Evolutionary conservation across 92 coral and sea anemone species (phyloP).

Genomic region (Phenganax marumi): DNA sequence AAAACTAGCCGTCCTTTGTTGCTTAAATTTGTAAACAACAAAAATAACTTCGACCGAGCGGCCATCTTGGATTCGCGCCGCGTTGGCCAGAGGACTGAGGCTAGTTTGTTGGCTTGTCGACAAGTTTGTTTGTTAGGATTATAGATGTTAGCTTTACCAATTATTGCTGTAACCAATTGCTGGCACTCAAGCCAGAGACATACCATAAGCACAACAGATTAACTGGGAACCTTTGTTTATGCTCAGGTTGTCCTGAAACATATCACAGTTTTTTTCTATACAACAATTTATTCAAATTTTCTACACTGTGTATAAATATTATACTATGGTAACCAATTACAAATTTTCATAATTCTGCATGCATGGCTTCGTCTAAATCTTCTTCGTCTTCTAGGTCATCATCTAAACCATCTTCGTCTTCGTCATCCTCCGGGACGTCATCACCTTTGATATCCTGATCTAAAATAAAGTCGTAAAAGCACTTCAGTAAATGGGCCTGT

Average conservation of each 20-base stretch:
- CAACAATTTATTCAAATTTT: constrained; percentile 19
- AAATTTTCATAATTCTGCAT: constrained; percentile 24
- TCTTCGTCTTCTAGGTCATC: constrained; percentile 45
- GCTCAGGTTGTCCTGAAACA: no score
- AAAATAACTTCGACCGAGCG: not conserved
- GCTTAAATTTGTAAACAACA: not conserved
- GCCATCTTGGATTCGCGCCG: not conserved
- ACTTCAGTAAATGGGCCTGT: not conserved
- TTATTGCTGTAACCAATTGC: no score
- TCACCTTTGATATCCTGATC: constrained; percentile 54
- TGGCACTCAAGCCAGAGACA: no score
- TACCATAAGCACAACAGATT: no score
- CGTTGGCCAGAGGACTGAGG: no score
- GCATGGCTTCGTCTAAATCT: constrained; percentile 47
- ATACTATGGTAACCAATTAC: not conserved
- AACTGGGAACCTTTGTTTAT: no score
- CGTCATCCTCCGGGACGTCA: constrained; percentile 34
- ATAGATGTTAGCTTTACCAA: no score
- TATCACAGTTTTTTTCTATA: not conserved
- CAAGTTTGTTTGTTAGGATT: no score
- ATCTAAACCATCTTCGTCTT: constrained; percentile 23
- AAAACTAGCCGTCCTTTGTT: not conserved
- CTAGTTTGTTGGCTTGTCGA: no score
- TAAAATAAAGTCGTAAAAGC: constrained; percentile 14
- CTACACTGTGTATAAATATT: constrained; percentile 1